Evolutionary conservation across 2,113 vertebrate genomes (phyloP), one percentile per base, ranked within the genome.

Genomic region (Rhipidura dahli): DNA sequence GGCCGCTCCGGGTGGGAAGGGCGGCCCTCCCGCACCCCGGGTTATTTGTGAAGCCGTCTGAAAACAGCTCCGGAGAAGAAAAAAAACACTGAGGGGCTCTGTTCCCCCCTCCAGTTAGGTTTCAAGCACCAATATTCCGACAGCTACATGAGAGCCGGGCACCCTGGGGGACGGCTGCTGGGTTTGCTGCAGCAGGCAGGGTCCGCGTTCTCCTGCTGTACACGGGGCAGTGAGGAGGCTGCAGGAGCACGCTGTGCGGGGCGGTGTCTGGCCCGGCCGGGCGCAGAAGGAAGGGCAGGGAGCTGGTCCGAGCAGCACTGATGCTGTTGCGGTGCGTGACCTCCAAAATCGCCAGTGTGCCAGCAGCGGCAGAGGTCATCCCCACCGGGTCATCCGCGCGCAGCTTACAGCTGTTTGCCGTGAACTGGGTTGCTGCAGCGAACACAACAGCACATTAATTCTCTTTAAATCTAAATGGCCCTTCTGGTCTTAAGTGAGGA

Each of bases 201-300:
- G 45, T 7, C 45, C 11, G 53, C 17, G 1, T n/a, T 44, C 54
- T 26, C 15, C 22, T 23, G 30, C 16, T 44, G 37, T 7, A 1
- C 1, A 0, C 15, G 49, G 0, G 7, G 28, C 5, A 7, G 20
- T 24, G 39, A 19, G 76, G 47, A 8, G 40, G 33, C 39, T n/a
- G 56, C 51, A 26, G 2, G 0, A 15, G 47, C 7, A 4, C 5
- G 63, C 44, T 7, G 24, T 8, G 77, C 16, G 44, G 65, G 57
- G 59, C 71, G 51, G 30, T 19, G 11, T 13, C 4, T 0, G 1
- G 51, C 26, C 88, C 13, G 56, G 31, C 31, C 57, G 11, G 40
- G 37, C 9, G 3, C 27, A 10, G 40, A 4, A 19, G 19, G 37
- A 13, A 3, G 16, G 8, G 54, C 40, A 30, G 8, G 2, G 35